phyloP scores from a whole-genome alignment of 1,140 invertebrate genomes.

The Drosophila mauritiana region DNA sequence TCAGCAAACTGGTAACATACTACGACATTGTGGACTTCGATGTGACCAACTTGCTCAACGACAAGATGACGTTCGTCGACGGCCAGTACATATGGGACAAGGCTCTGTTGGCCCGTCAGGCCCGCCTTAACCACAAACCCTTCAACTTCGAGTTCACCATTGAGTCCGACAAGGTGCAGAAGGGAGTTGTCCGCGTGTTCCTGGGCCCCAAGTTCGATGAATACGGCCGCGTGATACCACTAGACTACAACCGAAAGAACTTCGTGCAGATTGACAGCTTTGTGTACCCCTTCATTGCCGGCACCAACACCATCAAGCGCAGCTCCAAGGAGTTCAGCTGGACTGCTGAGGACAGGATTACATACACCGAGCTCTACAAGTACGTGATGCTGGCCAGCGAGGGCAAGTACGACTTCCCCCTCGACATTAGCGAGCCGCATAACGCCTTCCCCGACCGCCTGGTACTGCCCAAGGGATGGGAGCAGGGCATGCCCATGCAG shows the following conservation, averaged over 20 bases:
- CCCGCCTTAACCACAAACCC: slow-evolving; percentile 88
- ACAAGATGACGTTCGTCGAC: slow-evolving; percentile 77
- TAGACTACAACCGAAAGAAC: slow-evolving; percentile 87
- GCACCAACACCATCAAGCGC: slow-evolving; percentile 88
- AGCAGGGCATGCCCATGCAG: slow-evolving; percentile 87
- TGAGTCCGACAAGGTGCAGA: slow-evolving; percentile 85
- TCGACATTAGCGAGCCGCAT: slow-evolving; percentile 85
- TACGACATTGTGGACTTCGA: slow-evolving; percentile 90
- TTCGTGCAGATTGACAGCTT: slow-evolving; percentile 90
- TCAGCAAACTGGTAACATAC: slow-evolving; percentile 89
- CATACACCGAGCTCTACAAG: slow-evolving; percentile 87
- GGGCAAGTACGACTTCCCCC: slow-evolving; percentile 85
- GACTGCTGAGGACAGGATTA: slow-evolving; percentile 87
- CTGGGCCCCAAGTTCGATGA: slow-evolving; percentile 87
- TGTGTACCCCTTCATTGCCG: slow-evolving; percentile 87
- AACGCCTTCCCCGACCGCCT: slow-evolving; percentile 87
- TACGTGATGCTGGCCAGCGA: slow-evolving; percentile 86
- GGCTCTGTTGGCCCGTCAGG: slow-evolving; percentile 80
- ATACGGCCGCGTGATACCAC: slow-evolving; percentile 86
- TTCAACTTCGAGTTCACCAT: slow-evolving; percentile 87
- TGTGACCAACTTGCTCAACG: slow-evolving; percentile 88
- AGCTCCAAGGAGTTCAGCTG: slow-evolving; percentile 88
- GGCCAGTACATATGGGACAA: slow-evolving; percentile 78
- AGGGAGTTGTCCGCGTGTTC: slow-evolving; percentile 86
- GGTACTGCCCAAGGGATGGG: slow-evolving; percentile 86